Evolutionary conservation across 2,113 vertebrate genomes (phyloP), one percentile per base, ranked within the genome.

Genomic region (Myxocyprinus asiaticus): DNA sequence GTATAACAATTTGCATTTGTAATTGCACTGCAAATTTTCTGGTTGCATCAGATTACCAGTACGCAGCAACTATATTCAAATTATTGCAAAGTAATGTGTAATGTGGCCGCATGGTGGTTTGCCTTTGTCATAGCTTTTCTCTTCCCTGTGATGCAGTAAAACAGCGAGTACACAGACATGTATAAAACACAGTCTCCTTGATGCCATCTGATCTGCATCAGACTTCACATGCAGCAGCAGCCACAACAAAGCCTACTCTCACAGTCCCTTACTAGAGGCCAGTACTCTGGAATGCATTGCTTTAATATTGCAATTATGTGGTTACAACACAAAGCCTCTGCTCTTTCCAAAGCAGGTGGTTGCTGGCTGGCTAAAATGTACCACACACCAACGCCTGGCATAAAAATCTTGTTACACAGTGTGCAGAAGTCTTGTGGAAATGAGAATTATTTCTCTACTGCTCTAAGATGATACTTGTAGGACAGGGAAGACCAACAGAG

Each of bases 171-270:
- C 45, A 67, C 12, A 59, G 44, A 15, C 45, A 70, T 64, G 14
- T 45, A 22, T 17, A 44, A n/a, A 5, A 2, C 62, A 63, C 17
- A 4, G 10, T 33, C 22, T 33, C 22, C 22, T 33, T 33, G 22
- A 33, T 33, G 22, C 17, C 58, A 71, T 47, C 67, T 79, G 67
- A 42, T 43, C 9, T 12, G 9, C 48, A 74, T 74, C 53, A 33
- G 22, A 33, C 22, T 33, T 33, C 22, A 33, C 22, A 33, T 33
- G 22, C 22, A 64, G 47, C 22, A 9, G 22, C 4, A 5, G 14
- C 59, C 67, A 79, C 48, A 72, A 70, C 77, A 71, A 79, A 71
- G 9, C 48, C 42, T 43, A 47, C 22, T 14, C 11, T 11, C 43
- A 10, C 10, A 51, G 22, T 33, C 33, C 33, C 51, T n/a, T 9